phyloP scores from a whole-genome alignment of 2,888 invertebrate genomes.

The Papilio elwesi region DNA sequence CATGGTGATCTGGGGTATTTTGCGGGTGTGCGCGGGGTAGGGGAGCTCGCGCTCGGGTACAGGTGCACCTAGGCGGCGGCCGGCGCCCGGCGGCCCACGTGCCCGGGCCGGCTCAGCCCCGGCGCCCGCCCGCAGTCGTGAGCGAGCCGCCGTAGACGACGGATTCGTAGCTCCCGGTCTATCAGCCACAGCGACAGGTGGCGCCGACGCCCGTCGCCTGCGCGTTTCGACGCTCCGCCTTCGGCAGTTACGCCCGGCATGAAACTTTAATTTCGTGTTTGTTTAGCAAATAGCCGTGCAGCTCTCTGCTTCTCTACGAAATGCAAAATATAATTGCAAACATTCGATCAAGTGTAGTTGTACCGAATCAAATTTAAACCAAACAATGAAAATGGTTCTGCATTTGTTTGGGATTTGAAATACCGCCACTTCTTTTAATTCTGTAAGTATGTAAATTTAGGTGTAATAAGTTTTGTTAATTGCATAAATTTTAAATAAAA shows the following conservation, averaged over 20 bases:
- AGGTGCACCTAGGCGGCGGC: slow-evolving; percentile 79
- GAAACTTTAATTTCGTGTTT: slow-evolving; percentile 68
- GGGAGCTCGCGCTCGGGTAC: slow-evolving; percentile 56
- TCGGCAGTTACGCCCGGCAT: slow-evolving; percentile 60
- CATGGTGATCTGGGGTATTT: slow-evolving; percentile 44
- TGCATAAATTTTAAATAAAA: neutral
- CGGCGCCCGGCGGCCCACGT: slow-evolving; percentile 71
- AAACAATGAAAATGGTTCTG: slow-evolving; percentile 40
- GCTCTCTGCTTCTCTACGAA: slow-evolving; percentile 56
- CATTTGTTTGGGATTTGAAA: slow-evolving; percentile 38
- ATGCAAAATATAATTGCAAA: slow-evolving; percentile 52
- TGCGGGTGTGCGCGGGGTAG: slow-evolving; percentile 31
- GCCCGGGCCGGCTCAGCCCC: slow-evolving; percentile 63
- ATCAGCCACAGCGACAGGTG: slow-evolving; percentile 55
- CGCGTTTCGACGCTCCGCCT: slow-evolving; percentile 61
- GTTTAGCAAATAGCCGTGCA: slow-evolving; percentile 64
- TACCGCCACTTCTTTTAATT: slow-evolving; percentile 21
- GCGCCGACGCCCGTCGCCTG: slow-evolving; percentile 73
- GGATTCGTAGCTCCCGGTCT: slow-evolving; percentile 48
- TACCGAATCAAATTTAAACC: slow-evolving; percentile 33
- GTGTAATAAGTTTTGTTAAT: neutral
- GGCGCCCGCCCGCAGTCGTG: slow-evolving; percentile 67
- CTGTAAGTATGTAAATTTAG: slow-evolving; percentile 31
- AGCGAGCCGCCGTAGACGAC: slow-evolving; percentile 60
- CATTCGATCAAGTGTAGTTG: slow-evolving; percentile 54